Evolutionary conservation across 2,888 invertebrate genomes (phyloP), one percentile per base, ranked within the genome.

Genomic region (Ophonus ardosiacus): DNA sequence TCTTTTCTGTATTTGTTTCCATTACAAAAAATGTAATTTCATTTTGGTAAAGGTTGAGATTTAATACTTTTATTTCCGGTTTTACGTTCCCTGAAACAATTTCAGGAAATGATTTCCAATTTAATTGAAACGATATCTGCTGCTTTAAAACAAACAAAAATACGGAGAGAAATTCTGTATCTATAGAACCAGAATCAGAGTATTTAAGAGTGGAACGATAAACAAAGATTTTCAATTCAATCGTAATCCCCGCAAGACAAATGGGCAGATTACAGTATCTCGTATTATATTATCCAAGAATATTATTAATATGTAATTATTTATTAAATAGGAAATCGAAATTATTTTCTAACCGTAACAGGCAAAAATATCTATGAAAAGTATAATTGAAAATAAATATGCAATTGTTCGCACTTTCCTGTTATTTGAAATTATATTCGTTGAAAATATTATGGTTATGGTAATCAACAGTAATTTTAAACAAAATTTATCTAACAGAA

Each of bases 21-120:
- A 13, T 13, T 51, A 10, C 13, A 51, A 51, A 51, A 51, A 51
- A 51, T 24, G 63, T 63, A 18, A 63, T 63, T 21, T 21, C 10
- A 63, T 63, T 63, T 24, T 13, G 21, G 63, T 1, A 63, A 63
- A 21, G 5, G 13, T 21, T 21, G 7, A 18, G 24, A 63, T 8
- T 63, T 63, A 63, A 63, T 63, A 24, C 8, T 63, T 63, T 63
- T 63, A 63, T 63, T 63, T 63, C 63, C 63, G 17, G 10, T 63
- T 63, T 63, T 24, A 24, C 63, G 63, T 63, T 63, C 24, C 18
- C 21, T 7, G 63, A 63, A 63, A 63, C 63, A 13, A 63, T 63
- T 63, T 63, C 63, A 63, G 24, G 63, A 63, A 63, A 63, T 63
- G 63, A 63, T 63, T 21, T 63, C 63, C 21, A 63, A 63, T 63